phyloP scores from a whole-genome alignment of 2,888 invertebrate genomes.

The Coelogynopora nodosa region DNA sequence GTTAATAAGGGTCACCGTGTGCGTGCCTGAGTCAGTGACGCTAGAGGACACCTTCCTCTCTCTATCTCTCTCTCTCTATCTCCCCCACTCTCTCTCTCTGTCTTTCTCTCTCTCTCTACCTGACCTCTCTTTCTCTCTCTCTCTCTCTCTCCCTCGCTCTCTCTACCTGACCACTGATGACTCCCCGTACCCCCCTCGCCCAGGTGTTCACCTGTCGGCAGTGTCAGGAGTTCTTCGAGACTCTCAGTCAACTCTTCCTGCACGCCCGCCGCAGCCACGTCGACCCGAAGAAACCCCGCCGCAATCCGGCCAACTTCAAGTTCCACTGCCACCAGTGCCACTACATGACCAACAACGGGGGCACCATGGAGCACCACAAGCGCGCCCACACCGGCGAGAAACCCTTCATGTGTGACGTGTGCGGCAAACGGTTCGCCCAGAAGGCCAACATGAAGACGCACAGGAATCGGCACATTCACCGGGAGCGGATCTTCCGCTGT shows the following conservation, averaged over 20 bases:
- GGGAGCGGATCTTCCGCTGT: conserved; percentile 44
- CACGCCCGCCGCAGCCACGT: conserved; percentile 46
- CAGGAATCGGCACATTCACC: conserved; percentile 43
- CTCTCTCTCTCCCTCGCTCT: too few relatives aligned
- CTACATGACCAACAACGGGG: conserved; percentile 46
- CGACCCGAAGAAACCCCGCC: conserved; percentile 45
- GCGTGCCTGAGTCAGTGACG: too few relatives aligned
- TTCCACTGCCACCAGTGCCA: conserved; percentile 46
- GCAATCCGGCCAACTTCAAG: conserved; percentile 45
- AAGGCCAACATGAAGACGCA: conserved; percentile 46
- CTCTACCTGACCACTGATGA: too few relatives aligned
- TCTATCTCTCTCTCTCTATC: too few relatives aligned
- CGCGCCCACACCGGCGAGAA: conserved; percentile 46
- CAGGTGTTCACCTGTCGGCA: conserved; percentile 46
- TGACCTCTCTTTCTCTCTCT: too few relatives aligned
- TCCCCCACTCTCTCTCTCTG: too few relatives aligned
- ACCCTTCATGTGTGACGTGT: too few relatives aligned
- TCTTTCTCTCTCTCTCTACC: too few relatives aligned
- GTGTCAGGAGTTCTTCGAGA: conserved; percentile 46
- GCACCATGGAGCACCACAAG: conserved; percentile 46
- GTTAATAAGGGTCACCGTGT: too few relatives aligned
- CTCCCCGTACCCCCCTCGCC: too few relatives aligned
- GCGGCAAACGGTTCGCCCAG: conserved; percentile 45
- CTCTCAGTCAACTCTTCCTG: conserved; percentile 44
- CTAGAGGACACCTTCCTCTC: too few relatives aligned